Percentiles rank a stretch among this genome's conserved stretches.
phyloP scores from a whole-genome alignment of 2,888 invertebrate genomes.

The Oithona nana region DNA sequence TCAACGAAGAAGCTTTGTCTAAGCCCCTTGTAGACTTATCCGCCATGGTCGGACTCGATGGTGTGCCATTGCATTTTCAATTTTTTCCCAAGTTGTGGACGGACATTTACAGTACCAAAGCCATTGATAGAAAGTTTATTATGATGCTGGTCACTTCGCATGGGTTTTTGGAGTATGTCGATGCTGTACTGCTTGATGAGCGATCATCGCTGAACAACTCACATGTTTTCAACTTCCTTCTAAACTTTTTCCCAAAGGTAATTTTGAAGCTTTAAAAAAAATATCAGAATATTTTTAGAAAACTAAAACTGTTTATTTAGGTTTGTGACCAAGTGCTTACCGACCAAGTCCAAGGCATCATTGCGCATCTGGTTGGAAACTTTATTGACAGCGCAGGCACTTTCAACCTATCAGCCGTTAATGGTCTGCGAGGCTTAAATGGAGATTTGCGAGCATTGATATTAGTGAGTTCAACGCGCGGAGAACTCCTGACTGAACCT shows the following conservation, averaged over 20 bases:
- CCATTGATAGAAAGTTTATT: conserved; percentile 57
- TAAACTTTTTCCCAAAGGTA: conserved; percentile 74
- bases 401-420: conserved; percentile 34
- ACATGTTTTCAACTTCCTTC: conserved; percentile 66
- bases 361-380: conserved; percentile 42
- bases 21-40: conserved; percentile 67
- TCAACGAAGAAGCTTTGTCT: conserved; percentile 65
- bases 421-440: conserved; percentile 32
- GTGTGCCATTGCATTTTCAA: conserved; percentile 62
- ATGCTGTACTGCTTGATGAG: conserved; percentile 71
- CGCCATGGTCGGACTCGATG: conserved; percentile 76
- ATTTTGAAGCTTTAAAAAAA: no score
- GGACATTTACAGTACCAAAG: conserved; percentile 59
- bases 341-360: conserved; percentile 39
- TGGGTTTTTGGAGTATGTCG: conserved; percentile 70
- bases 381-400: conserved; percentile 34
- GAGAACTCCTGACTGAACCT: not conserved
- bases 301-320: conserved; percentile 24
- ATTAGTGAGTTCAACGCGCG: conserved; percentile 29
- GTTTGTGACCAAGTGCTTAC: conserved; percentile 41
- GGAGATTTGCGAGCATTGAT: conserved; percentile 39
- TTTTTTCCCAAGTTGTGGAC: conserved; percentile 81
- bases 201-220: conserved; percentile 62
- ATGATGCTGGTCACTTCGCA: conserved; percentile 59
- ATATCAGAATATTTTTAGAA: not conserved